Conservation (phyloP, 35 echinoderm and acorn worm genomes). For the Eucidaris tribuloides region DNA sequence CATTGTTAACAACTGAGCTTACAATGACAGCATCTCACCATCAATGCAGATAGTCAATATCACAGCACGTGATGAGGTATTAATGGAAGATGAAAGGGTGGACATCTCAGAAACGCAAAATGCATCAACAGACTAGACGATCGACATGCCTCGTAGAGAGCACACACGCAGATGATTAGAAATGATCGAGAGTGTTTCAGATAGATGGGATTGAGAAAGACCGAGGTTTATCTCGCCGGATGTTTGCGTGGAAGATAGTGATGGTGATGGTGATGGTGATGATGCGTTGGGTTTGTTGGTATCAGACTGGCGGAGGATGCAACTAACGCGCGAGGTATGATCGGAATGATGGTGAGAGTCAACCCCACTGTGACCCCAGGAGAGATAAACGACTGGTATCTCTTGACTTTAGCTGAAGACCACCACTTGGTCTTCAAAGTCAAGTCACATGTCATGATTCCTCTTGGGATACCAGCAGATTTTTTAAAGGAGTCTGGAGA, state of each 20-base stretch:
- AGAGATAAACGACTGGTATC: too few species aligned
- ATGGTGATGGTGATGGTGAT: not conserved
- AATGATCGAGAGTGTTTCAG: not conserved
- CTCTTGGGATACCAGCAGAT: too few species aligned
- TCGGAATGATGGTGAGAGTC: not conserved
- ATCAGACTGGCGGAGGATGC: not conserved
- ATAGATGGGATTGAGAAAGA: not conserved
- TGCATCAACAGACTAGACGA: not conserved
- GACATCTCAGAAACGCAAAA: too few species aligned
- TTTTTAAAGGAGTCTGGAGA: too few species aligned
- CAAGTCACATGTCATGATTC: too few species aligned
- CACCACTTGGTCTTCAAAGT: too few species aligned
- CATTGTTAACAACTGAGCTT: too few species aligned
- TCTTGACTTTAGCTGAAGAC: too few species aligned
- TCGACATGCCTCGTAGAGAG: not conserved
- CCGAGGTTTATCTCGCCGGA: not conserved
- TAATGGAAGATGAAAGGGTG: too few species aligned
- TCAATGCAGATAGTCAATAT: too few species aligned
- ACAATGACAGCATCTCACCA: too few species aligned
- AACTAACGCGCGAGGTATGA: not conserved
- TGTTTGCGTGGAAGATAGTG: not conserved
- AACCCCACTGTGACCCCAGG: constrained; percentile 14
- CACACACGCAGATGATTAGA: not conserved
- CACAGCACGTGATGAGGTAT: too few species aligned
- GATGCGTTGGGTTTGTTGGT: not conserved